Base-by-base conservation (phyloP, 2,888 invertebrate species). In the Rhingia campestris region DNA sequence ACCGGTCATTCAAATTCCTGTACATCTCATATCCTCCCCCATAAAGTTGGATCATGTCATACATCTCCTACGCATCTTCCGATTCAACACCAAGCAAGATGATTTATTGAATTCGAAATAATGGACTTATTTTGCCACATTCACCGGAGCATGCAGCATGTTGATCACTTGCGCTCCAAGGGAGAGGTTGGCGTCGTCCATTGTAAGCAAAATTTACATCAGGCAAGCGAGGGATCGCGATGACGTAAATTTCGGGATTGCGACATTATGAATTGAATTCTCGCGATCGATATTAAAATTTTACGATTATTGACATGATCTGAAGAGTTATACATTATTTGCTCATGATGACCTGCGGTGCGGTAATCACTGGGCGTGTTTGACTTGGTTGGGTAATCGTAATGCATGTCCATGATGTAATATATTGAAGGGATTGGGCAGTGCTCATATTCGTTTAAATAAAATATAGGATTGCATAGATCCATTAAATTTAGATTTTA, bases 261-360 rank as follows among this genome's bases (percentile, higher is more conserved):
- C 75, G 61, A 76, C 75, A 53, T 69, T 59, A 49, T 66, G 66
- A 58, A 58, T 66, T 58, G 35, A 74, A 66, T 74, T 41, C 66
- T 32, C 45, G 53, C 75, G 53, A 61, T 45, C 61, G 75, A 69
- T 61, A 76, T 76, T 67, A 67, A 76, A 67, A 76, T 67, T 76
- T 76, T 61, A 76, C 67, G 75, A 76, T 76, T 54, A 76, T 76
- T 61, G 61, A 54, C 53, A 69, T 59, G 35, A 59, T 39, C 59
- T 12, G 61, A 67, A 39, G 75, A 76, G 67, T 76, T 76, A 69
- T 63, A 63, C 59, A 51, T 61, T 53, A 72, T 72, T 72, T 53
- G 53, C 14, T 72, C 51, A 22, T 43, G 58, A 66, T 67, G 66
- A 75, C 66, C 75, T 30, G 66, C 47, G 66, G 66, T 45, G 75